These are phyloP conservation scores for Lymantria dispar DNA, from an alignment of 2,888 invertebrate genomes.

Conservation along the genomic window DNA sequence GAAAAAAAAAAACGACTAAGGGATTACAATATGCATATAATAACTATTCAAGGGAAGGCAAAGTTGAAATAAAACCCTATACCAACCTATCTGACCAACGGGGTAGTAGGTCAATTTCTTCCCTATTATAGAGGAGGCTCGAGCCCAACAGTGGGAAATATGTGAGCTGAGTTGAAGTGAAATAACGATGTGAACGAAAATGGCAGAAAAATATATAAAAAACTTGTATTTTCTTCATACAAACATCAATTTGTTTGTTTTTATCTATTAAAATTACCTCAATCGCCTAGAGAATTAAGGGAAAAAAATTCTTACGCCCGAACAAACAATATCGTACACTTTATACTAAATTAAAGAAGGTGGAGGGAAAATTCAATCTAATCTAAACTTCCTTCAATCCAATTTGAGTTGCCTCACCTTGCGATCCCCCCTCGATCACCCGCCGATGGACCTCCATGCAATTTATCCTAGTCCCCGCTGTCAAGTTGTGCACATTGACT, in stretches of 20 bases:
- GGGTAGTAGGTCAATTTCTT: no score
- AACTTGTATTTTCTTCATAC: no score
- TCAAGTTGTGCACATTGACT: constrained; percentile 16
- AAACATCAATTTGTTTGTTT: background rate
- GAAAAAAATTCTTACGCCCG: constrained; percentile 13
- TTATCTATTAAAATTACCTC: background rate
- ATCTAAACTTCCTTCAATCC: constrained; percentile 79
- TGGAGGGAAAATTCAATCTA: constrained; percentile 77
- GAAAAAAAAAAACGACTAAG: no score
- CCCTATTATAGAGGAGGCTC: no score
- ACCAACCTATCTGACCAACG: no score
- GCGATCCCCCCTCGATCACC: constrained; percentile 21
- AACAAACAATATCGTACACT: constrained; percentile 39
- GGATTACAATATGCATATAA: no score
- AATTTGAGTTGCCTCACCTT: constrained; percentile 71
- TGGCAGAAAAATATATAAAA: no score
- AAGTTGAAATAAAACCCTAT: no score
- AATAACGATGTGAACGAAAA: no score
- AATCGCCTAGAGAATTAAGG: constrained; percentile 9
- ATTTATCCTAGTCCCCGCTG: constrained; percentile 24
- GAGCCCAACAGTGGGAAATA: no score
- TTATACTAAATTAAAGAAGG: constrained; percentile 76
- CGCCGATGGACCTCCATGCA: constrained; percentile 33
- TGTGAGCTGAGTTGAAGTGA: no score
- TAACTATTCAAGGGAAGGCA: no score